Evolutionary conservation across 2,888 invertebrate genomes (phyloP), one percentile per base, ranked within the genome.

Genomic region (Beris morrisii): DNA sequence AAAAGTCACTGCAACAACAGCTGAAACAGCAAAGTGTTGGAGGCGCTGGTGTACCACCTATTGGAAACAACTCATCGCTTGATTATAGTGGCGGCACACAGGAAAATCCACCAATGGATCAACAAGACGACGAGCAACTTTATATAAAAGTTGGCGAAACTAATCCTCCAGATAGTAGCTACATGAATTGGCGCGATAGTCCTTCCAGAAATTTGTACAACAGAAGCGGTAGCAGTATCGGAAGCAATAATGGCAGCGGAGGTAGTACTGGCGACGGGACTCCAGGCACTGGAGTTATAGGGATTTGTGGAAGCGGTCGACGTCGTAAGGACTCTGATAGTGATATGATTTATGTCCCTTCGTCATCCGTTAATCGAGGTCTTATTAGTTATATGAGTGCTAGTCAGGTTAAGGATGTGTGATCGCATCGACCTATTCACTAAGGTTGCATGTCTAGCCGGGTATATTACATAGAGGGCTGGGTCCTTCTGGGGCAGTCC

Each of bases 111-210:
- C 76, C 53, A 76, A 76, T 4, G 77, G 78, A 67, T 71, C 78
- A 78, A 67, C 79, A 79, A 38, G 76, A 78, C 75, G 76, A 78
- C 75, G 78, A 80, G 70, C 77, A 80, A 64, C 72, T 81, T 61
- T 81, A 81, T 70, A 77, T 81, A 46, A 81, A 81, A 72, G 77
- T 81, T 52, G 79, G 80, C 52, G 81, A 81, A 69, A 73, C 44
- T 67, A 67, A 67, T 65, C 69, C 69, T 28, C 63, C 67, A 52
- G 69, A 71, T 67, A 70, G 68, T 67, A 70, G 70, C 64, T 73
- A 71, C 66, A 69, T 73, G 64, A 73, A 74, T 72, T 77, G 77
- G 77, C 75, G 77, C 22, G 73, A 72, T 13, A 76, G 76, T 65
- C 71, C 76, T 58, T 74, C 73, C 4, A 76, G 77, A 6, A 71